Conservation (phyloP, 2,888 invertebrate species). For the Sinelater perroti region DNA sequence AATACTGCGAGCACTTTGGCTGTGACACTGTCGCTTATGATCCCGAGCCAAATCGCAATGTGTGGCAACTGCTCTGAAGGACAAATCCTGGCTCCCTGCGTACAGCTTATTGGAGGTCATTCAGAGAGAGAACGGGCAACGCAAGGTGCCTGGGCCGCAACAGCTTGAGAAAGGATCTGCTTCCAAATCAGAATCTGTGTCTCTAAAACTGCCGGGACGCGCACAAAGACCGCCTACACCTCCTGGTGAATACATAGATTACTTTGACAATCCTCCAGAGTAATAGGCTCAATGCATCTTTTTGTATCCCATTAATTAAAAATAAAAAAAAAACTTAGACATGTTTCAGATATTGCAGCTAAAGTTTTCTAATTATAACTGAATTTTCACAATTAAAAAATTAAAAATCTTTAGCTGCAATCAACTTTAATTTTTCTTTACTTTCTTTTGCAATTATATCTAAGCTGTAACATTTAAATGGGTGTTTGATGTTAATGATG, state of each 20-base stretch:
- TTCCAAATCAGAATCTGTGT: conserved; percentile 51
- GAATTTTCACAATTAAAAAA: too few relatives aligned
- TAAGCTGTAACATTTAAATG: too few relatives aligned
- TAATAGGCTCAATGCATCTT: too few relatives aligned
- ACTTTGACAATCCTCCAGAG: conserved; percentile 48
- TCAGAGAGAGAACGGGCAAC: conserved; percentile 80
- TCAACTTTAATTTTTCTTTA: too few relatives aligned
- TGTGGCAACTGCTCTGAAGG: conserved; percentile 80
- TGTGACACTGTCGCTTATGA: conserved; percentile 95
- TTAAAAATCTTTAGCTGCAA: too few relatives aligned
- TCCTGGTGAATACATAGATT: conserved; percentile 47
- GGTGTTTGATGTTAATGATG: too few relatives aligned
- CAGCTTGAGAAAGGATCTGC: conserved; percentile 48
- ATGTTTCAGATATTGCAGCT: too few relatives aligned
- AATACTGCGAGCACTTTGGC: conserved; percentile 94
- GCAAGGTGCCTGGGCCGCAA: conserved; percentile 81
- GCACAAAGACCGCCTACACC: conserved; percentile 43
- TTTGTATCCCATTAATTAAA: too few relatives aligned
- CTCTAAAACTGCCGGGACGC: conserved; percentile 49
- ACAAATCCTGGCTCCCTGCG: conserved; percentile 87
- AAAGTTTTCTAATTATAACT: too few relatives aligned
- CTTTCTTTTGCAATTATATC: too few relatives aligned
- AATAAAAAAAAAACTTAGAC: too few relatives aligned
- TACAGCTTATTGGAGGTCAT: conserved; percentile 84
- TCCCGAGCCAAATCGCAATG: conserved; percentile 93